A percentile compares a stretch with the other conserved stretches of the same genome.
These are phyloP conservation scores for Pseudopipra pipra DNA, from an alignment of 2,113 vertebrate species.

Conservation along the genomic window DNA sequence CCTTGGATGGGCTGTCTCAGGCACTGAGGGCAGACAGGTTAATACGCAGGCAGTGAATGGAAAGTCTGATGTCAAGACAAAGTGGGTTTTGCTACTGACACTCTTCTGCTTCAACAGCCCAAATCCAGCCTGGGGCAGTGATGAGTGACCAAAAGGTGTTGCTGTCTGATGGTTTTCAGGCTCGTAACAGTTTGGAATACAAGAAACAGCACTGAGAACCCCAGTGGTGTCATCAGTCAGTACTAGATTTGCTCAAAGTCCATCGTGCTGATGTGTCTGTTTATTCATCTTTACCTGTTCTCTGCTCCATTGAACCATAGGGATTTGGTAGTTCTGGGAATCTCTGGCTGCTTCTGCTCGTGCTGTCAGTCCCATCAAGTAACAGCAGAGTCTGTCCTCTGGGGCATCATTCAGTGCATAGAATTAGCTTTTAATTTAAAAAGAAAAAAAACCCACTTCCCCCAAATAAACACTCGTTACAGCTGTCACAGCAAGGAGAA, in stretches of 20 bases:
- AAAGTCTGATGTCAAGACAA: background rate
- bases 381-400: background rate
- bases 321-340: background rate
- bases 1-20: background rate
- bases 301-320: background rate
- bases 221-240: background rate
- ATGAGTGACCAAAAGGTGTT: background rate
- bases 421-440: slow-evolving; percentile 37
- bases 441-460: background rate
- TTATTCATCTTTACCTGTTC: background rate
- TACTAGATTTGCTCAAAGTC: background rate
- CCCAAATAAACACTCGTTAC: background rate
- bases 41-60: background rate
- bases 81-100: background rate
- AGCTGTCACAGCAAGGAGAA: slow-evolving; percentile 3
- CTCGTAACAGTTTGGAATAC: background rate
- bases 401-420: background rate
- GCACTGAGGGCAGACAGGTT: background rate
- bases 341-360: background rate
- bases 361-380: slow-evolving; percentile 33
- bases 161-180: background rate
- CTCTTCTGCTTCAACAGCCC: background rate
- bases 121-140: background rate
- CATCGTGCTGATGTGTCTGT: background rate
- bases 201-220: background rate